Evolutionary conservation across 92 coral and sea anemone genomes (phyloP), one percentile per base, ranked within the genome.

Genomic region (Phenganax stokvisi): DNA sequence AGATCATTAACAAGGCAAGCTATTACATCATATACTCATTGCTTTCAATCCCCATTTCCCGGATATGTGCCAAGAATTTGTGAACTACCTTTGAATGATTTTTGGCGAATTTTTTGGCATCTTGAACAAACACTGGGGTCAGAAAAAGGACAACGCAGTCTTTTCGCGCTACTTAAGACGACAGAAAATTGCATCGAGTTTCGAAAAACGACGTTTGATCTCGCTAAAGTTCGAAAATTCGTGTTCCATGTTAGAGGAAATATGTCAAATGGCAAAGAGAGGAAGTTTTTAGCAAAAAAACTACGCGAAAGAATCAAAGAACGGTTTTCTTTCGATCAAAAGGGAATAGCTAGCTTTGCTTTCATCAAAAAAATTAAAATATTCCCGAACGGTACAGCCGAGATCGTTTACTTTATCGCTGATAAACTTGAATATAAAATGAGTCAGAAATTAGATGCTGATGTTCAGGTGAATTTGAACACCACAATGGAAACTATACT

Each of bases 61-160:
- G 83, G 72, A 16, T 30, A 51, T 10, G 65, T 79, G n/a, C 73
- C 83, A 28, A 52, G 73, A 7, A 62, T 79, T 1, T 79, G 83
- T 17, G 9, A 64, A 16, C 15, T 79, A 16, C 62, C 83, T 79
- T 54, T 79, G 62, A 12, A 7, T 11, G 83, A 79, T 12, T 54
- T 62, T 25, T 79, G 83, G 83, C 16, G 57, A 64, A 64, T 79
- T 29, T 79, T 79, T 31, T 79, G 83, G 83, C 83, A 79, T 29
- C 55, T 79, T 10, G 27, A 73, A 16, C 82, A 63, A 78, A 78
- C 82, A 10, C 56, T 52, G 37, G 30, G 73, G 60, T 15, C 16
- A 5, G 53, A 68, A 28, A 47, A 51, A n/a, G 67, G 57, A 10
- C 83, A 30, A 10, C n/a, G 17, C 5, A 68, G 60, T n/a, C 83